Percentiles rank a stretch among this genome's conserved stretches.
Conservation (phyloP, 2,113 vertebrate genomes). For the Paratilapia polleni region DNA sequence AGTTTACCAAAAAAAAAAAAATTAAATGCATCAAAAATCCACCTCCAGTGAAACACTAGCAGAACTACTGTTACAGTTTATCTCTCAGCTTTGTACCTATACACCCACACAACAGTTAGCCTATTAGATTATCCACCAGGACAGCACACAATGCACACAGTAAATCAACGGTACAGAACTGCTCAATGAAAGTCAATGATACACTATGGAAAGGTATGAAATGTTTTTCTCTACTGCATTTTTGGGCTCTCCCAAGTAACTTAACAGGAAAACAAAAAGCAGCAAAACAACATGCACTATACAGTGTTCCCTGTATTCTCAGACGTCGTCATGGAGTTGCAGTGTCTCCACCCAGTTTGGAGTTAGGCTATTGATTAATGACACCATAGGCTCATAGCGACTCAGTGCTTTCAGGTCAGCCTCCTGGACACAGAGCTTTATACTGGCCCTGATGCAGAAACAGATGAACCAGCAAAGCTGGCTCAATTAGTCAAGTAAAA, state of each 20-base stretch:
- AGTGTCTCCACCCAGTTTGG: slow-evolving; percentile 16
- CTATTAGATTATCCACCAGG: no score
- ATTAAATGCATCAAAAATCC: background rate
- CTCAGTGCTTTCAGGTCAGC: slow-evolving; percentile 43
- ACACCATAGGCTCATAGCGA: slow-evolving; percentile 29
- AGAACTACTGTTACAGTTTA: background rate
- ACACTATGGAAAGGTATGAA: background rate
- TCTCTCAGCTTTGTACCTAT: background rate
- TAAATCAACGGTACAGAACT: background rate
- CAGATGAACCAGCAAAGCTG: background rate
- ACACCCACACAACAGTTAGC: background rate
- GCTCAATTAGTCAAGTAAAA: background rate
- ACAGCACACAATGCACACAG: background rate
- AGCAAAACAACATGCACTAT: background rate
- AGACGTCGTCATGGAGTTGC: slow-evolving; percentile 13
- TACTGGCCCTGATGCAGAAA: background rate
- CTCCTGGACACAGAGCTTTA: slow-evolving; percentile 18
- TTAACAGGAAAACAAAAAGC: background rate
- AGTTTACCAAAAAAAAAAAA: background rate
- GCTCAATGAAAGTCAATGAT: background rate
- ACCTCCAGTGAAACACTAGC: background rate
- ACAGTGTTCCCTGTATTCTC: background rate
- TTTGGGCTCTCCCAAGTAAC: background rate
- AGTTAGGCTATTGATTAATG: slow-evolving; percentile 51
- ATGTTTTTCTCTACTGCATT: background rate